A percentile compares a stretch with the other conserved stretches of the same genome.
Conservation (phyloP, 2,113 vertebrate genomes). For the Hymenochirus boettgeri region DNA sequence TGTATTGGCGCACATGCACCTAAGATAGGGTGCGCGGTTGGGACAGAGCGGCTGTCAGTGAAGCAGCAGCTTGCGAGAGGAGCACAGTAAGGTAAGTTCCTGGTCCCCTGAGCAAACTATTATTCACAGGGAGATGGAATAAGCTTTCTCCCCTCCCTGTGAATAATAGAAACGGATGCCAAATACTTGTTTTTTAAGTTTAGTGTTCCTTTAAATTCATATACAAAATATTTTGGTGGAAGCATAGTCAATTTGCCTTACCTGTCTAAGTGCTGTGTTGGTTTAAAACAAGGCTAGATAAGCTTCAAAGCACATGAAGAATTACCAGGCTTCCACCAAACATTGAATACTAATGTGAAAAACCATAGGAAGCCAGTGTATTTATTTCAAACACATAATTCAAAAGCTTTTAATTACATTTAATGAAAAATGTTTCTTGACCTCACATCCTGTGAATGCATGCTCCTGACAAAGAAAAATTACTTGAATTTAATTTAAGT, state of each 20-base stretch:
- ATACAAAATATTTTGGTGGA: not conserved
- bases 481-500: slow-evolving; percentile 31
- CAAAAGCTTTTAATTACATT: slow-evolving; percentile 44
- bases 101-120: no score
- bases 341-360: slow-evolving; percentile 26
- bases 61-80: no score
- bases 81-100: no score
- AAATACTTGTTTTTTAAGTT: no score
- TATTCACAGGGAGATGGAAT: no score
- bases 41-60: no score
- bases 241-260: slow-evolving; percentile 13
- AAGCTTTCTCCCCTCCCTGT: no score
- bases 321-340: slow-evolving; percentile 26
- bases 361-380: slow-evolving; percentile 34
- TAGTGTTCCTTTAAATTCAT: no score
- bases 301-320: slow-evolving; percentile 28
- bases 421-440: slow-evolving; percentile 43
- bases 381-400: slow-evolving; percentile 42
- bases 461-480: slow-evolving; percentile 37
- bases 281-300: slow-evolving; percentile 24
- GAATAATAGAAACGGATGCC: no score
- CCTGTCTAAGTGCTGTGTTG: slow-evolving; percentile 15
- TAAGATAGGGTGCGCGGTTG: no score
- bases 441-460: slow-evolving; percentile 32
- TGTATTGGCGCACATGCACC: no score